Conservation (phyloP, 23 tunicate genomes). For the Trididemnum miniatum region DNA sequence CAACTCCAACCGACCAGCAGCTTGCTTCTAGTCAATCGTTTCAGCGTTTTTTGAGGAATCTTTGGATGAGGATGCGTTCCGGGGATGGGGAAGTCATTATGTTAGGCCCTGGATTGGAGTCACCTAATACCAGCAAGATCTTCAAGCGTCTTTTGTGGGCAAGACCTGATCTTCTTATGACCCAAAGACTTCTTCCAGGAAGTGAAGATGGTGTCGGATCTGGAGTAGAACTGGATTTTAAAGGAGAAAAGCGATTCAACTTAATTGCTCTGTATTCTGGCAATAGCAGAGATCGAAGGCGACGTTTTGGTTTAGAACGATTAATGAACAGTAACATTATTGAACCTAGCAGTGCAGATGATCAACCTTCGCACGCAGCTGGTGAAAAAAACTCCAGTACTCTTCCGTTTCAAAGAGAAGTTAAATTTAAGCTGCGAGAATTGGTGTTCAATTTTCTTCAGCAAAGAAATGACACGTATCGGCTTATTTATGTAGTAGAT, state of each 20-base stretch:
- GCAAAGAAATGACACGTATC: conserved; percentile 43
- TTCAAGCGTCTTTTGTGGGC: conserved; percentile 80
- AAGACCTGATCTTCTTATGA: conserved; percentile 70
- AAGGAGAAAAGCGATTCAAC: conserved; percentile 78
- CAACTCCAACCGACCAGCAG: conserved; percentile 22
- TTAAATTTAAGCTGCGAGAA: conserved; percentile 49
- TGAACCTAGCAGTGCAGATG: background rate
- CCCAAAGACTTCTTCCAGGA: conserved; percentile 80
- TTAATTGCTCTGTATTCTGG: conserved; percentile 87
- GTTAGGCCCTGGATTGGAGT: conserved; percentile 96
- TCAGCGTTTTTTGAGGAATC: conserved; percentile 58
- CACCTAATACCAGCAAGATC: conserved; percentile 77
- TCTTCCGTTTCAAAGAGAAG: background rate
- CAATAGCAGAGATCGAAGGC: conserved; percentile 50
- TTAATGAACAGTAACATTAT: conserved; percentile 66
- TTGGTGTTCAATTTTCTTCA: conserved; percentile 71
- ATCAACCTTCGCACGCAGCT: background rate
- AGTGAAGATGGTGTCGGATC: conserved; percentile 93
- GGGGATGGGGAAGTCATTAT: conserved; percentile 79
- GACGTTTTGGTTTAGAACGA: conserved; percentile 58
- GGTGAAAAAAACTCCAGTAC: background rate
- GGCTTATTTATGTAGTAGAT: conserved; percentile 80
- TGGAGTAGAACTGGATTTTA: conserved; percentile 85
- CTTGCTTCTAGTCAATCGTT: conserved; percentile 34
- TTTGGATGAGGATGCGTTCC: conserved; percentile 60